Evolutionary conservation across 2,888 invertebrate species (phyloP), one percentile per base, ranked within the genome.

Genomic region (Slavum lentiscoides): DNA sequence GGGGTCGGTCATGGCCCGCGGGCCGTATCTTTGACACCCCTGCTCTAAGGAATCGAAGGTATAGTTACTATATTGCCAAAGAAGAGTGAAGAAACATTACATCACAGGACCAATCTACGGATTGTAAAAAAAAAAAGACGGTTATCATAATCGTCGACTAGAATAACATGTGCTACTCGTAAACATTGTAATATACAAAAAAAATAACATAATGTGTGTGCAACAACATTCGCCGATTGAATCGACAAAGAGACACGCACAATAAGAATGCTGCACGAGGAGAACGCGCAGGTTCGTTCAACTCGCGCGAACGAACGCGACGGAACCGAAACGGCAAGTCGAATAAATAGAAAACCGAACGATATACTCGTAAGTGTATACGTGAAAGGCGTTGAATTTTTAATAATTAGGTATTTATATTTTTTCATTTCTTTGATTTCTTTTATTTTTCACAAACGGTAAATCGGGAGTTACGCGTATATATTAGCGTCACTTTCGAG

Each of bases 281-380:
- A 55, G 21, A 55, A 70, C 30, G 30, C 30, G 30, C 39, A 43
- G 67, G 75, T 67, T 75, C 75, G 43, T 75, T 75, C 75, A 75
- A 67, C 75, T 75, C 58, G 8, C 17, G 37, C 17, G 37, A 7
- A 37, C 17, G 37, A 7, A 37, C 73, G 9, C 62, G 6, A 19
- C 13, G 49, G 49, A 49, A 49, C 13, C 49, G 49, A 49, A 49
- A 49, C 49, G 49, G 15, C 3, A 49, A 49, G 15, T 1, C 37
- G 62, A n/a, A 19, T 67, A 55, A 55, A 55, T 19, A 17, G 19
- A 55, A 55, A 55, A 17, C 11, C 6, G 55, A 55, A 19, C 6
- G 8, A 55, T 11, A 55, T 19, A 55, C 5, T 1, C 53, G 17
- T 55, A 53, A 53, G 15, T 13, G 53, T 53, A 17, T 2, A 15